These are phyloP conservation scores for Xanthorhoe designata DNA, from an alignment of 2,888 invertebrate genomes.

Conservation along the genomic window DNA sequence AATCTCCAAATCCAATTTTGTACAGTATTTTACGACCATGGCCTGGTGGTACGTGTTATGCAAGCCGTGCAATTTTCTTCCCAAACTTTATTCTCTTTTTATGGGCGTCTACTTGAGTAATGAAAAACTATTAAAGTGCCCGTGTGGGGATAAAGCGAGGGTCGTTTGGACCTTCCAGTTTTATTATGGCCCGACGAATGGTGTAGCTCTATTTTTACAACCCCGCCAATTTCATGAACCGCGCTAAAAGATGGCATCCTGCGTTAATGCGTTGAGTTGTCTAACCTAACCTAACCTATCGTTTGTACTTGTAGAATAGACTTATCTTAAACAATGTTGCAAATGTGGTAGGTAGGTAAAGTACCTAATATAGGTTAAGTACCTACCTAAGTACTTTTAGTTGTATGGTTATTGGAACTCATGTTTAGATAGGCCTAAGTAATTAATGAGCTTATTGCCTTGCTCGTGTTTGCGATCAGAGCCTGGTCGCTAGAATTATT, in stretches of 20 bases:
- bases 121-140: slow-evolving; percentile 83
- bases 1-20: slow-evolving; percentile 70
- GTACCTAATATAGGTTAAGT: too few relatives aligned
- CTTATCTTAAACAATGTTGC: background rate
- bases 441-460: too few relatives aligned
- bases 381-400: too few relatives aligned
- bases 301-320: background rate
- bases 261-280: slow-evolving; percentile 52
- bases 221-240: slow-evolving; percentile 74
- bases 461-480: too few relatives aligned
- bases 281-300: background rate
- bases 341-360: background rate
- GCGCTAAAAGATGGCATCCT: slow-evolving; percentile 72
- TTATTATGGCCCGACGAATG: slow-evolving; percentile 75
- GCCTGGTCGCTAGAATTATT: too few relatives aligned
- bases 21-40: slow-evolving; percentile 67
- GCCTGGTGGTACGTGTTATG: slow-evolving; percentile 65
- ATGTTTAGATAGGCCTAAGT: too few relatives aligned
- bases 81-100: slow-evolving; percentile 76
- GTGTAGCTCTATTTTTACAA: slow-evolving; percentile 71
- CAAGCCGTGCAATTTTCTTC: slow-evolving; percentile 82
- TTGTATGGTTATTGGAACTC: too few relatives aligned
- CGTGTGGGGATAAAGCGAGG: slow-evolving; percentile 77
- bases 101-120: slow-evolving; percentile 82
- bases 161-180: slow-evolving; percentile 77